phyloP scores from a whole-genome alignment of 2,888 invertebrate species.

The Tanaodytes sp. region DNA sequence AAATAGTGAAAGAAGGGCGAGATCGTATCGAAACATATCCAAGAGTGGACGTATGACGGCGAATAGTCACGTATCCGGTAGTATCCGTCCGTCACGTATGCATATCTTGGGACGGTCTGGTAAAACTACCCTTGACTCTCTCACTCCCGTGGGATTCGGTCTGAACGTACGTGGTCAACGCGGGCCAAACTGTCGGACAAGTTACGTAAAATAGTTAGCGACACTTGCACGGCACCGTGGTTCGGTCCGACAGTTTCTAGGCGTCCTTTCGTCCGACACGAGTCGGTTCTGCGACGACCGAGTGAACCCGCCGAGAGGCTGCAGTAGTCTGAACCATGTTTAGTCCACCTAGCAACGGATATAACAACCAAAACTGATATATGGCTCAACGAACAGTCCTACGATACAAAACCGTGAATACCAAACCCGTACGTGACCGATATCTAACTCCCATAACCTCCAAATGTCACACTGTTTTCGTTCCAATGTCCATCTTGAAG shows the following conservation, averaged over 20 bases:
- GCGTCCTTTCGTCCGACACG: constrained; percentile 46
- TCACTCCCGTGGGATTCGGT: constrained; percentile 66
- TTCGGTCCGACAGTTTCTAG: constrained; percentile 56
- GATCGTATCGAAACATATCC: constrained; percentile 29
- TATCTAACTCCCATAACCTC: constrained; percentile 58
- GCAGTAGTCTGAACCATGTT: constrained; percentile 49
- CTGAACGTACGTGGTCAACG: constrained; percentile 73
- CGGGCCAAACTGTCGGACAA: constrained; percentile 72
- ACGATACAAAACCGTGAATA: too few relatives aligned
- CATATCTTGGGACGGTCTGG: constrained; percentile 71
- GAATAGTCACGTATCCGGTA: constrained; percentile 61
- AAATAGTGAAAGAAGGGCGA: constrained; percentile 48
- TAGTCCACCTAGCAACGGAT: constrained; percentile 34
- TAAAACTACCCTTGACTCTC: constrained; percentile 62
- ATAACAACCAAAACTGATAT: constrained; percentile 62
- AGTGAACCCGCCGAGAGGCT: constrained; percentile 26
- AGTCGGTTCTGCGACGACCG: constrained; percentile 36
- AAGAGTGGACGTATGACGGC: constrained; percentile 48
- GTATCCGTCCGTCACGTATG: constrained; percentile 72
- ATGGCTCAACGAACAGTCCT: constrained; percentile 59
- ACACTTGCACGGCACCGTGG: constrained; percentile 65
- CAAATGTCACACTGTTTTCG: constrained; percentile 38
- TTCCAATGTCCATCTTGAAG: constrained; percentile 19
- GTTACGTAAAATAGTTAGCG: constrained; percentile 74
- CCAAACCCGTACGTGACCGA: constrained; percentile 70